A percentile compares a stretch with the other conserved stretches of the same genome.
These are phyloP conservation scores for Murina feae DNA, from an alignment of 2,113 vertebrate species.

Conservation along the genomic window DNA sequence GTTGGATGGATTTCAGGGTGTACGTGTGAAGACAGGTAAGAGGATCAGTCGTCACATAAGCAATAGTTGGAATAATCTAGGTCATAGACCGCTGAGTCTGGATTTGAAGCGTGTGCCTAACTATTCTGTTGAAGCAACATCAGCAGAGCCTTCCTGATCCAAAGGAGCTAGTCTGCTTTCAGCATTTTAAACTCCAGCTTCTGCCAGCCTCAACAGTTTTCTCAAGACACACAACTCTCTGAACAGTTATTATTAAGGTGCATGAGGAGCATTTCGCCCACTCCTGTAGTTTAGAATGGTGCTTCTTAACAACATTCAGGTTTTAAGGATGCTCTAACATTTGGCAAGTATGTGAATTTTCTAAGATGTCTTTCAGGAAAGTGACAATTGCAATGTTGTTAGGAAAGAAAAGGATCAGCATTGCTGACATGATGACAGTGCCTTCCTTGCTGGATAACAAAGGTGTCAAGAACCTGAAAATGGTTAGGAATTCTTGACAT, in stretches of 20 bases:
- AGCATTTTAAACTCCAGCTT: not conserved
- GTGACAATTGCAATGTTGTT: conserved; percentile 10
- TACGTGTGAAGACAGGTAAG: not conserved
- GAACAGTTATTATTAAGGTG: not conserved
- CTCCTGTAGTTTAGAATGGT: not conserved
- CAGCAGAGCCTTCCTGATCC: not conserved
- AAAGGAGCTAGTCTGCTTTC: not conserved
- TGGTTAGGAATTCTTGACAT: conserved; percentile 52
- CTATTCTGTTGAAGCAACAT: not conserved
- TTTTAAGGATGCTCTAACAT: conserved; percentile 31
- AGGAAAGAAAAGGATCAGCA: not conserved
- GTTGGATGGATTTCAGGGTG: not conserved
- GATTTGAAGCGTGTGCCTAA: not conserved
- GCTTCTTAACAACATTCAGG: not conserved
- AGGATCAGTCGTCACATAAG: not conserved
- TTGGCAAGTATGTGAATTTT: conserved; percentile 18
- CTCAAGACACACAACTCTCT: not conserved
- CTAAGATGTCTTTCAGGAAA: conserved; percentile 18
- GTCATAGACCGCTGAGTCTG: not conserved
- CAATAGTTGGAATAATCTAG: not conserved
- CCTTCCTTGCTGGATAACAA: conserved; percentile 32
- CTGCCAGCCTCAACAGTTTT: not conserved
- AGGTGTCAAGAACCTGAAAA: conserved; percentile 43
- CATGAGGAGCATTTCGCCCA: not conserved
- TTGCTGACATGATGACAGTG: conserved; percentile 31